Base-by-base conservation (phyloP, 2,113 vertebrate genomes). In the Aldabrachelys gigantea region DNA sequence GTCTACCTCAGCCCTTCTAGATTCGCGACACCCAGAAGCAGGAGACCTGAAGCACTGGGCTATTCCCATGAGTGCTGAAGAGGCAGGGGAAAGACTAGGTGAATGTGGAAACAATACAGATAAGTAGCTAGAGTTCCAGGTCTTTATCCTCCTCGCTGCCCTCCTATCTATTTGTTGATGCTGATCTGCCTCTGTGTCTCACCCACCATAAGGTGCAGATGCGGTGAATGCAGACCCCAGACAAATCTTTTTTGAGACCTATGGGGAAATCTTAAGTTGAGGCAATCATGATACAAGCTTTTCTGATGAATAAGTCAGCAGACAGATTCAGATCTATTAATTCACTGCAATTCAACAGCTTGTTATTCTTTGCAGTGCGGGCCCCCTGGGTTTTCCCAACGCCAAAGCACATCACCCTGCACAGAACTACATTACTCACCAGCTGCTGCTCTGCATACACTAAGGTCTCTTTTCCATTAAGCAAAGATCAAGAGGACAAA, bases 401-500 rank as follows among this genome's bases (percentile, higher is more conserved):
- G 8, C 41, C 86, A 89, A 84, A 88, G 69, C 9, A 1, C 65
- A 25, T 80, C 38, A 80, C 10, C 2, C 75, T 83, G 62, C n/a
- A 38, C 49, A 59, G 80, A 78, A 38, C 57, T 8, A 35, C 69
- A 56, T 54, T 1, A 0, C 57, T 56, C 69, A 54, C 25, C 82
- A 85, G 21, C 0, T 5, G 2, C 52, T 87, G 17, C 82, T 75
- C 41, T 62, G 69, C 80, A 50, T 49, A 50, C 17, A 50, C 91
- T 69, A 83, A 75, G 19, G 8, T 6, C 82, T 21, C 72, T 91
- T 94, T 92, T 91, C 88, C 91, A 92, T 75, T 93, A 95, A 89
- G 44, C 17, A 85, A 75, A 89, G 80, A 95, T 89, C 95, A 85
- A 75, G 89, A 91, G 76, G 49, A 94, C 86, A 83, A 92, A 88